Base-by-base conservation (phyloP, 2,888 invertebrate species). In the Synanthedon vespiformis region DNA sequence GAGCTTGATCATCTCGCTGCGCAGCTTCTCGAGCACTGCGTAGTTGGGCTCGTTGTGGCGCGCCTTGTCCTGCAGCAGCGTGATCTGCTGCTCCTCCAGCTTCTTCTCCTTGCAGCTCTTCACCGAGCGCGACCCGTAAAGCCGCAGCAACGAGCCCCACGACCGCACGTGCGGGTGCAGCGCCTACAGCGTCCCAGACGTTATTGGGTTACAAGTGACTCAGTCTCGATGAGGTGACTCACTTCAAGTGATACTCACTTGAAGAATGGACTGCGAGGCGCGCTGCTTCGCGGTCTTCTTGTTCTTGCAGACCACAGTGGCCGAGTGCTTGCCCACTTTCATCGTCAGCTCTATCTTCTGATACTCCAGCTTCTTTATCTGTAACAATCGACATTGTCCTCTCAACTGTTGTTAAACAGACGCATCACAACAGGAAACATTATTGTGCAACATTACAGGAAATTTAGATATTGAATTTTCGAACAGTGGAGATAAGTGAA, bases 231-330 rank as follows among this genome's bases (percentile, higher is more conserved):
- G 22, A 22, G 22, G 4, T 4, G 22, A 22, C 4, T 22, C n/a
- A n/a, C n/a, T n/a, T n/a, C n/a, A n/a, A n/a, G n/a, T 3, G 3
- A 34, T 34, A 34, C 34, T 58, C 65, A 93, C 93, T 89, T 95
- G 94, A 49, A 99, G 83, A 62, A 99, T 96, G 8, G 94, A 92
- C 80, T 99, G 99, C 4, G 98, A 95, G 14, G 99, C 99, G 61
- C 94, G 88, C 74, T 99, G 99, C 75, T 98, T 98, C 5, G 98
- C 99, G 59, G 96, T 96, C 66, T 96, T 92, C 80, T 99, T 99
- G 83, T 98, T 99, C 75, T 95, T 94, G 77, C 98, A 97, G n/a
- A 93, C 88, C 18, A 98, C 96, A 18, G 93, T 94, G 1, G 95
- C 97, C 11, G 91, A 91, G 73, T 98, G 96, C 73, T 96, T 95